phyloP scores from a whole-genome alignment of 1,140 invertebrate species.

The Pseudobourletiella spinata region DNA sequence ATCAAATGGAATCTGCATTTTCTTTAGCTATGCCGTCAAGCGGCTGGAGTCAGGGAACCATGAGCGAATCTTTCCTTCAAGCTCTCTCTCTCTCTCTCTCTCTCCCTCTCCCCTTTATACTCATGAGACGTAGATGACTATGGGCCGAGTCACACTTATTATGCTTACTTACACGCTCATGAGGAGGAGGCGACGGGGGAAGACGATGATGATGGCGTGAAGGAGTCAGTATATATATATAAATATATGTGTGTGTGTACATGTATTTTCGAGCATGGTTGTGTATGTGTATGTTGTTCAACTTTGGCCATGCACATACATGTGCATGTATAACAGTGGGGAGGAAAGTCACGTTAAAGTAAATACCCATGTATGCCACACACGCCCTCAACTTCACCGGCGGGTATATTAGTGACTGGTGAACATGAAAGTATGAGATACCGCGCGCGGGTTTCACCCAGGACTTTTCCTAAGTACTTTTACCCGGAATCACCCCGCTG shows the following conservation, averaged over 20 bases:
- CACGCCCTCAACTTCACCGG: neutral
- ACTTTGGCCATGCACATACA: too few relatives aligned
- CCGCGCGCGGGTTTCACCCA: too few relatives aligned
- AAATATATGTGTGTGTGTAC: too few relatives aligned
- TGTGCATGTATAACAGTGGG: too few relatives aligned
- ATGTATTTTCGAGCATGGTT: too few relatives aligned
- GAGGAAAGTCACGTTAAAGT: neutral
- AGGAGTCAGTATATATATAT: too few relatives aligned
- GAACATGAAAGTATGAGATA: too few relatives aligned
- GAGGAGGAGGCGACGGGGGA: conserved; percentile 1
- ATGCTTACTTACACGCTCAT: neutral
- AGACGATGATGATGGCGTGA: neutral
- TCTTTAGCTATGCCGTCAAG: conserved; percentile 14
- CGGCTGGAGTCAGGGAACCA: neutral
- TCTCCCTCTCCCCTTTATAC: conserved; percentile 2
- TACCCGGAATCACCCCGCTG: too few relatives aligned
- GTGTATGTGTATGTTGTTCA: too few relatives aligned
- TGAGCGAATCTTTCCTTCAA: conserved; percentile 5
- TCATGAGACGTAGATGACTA: neutral
- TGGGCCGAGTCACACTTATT: neutral
- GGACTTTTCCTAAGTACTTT: too few relatives aligned
- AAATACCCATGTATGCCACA: neutral
- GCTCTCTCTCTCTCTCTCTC: conserved; percentile 9
- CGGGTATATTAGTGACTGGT: neutral
- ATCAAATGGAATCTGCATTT: conserved; percentile 31